A percentile compares a stretch with the other conserved stretches of the same genome.
These are phyloP conservation scores for Pimephales promelas DNA, from an alignment of 2,113 vertebrate species.

Conservation along the genomic window DNA sequence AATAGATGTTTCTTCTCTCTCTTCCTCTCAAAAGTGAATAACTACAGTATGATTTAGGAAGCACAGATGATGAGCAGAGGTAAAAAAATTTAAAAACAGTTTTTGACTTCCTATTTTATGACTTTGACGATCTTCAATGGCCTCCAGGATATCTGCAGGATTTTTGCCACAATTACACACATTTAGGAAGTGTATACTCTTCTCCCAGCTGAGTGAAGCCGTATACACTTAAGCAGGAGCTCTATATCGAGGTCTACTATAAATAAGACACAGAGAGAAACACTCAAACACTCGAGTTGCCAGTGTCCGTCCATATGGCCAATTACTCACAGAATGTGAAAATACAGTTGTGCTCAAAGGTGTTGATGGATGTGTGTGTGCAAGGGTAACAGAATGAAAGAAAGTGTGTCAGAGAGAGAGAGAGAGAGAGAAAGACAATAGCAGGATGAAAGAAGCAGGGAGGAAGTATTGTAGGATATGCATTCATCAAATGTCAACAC, in stretches of 20 bases:
- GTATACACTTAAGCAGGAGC: not conserved
- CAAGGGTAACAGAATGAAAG: conserved; percentile 5
- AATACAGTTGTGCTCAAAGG: conserved; percentile 2
- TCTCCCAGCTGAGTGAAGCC: not conserved
- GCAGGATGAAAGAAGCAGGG: not conserved
- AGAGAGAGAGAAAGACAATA: not conserved
- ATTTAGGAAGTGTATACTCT: not conserved
- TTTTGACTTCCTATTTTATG: not conserved
- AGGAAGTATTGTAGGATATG: conserved; percentile 9
- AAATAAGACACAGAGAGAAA: conserved; percentile 18
- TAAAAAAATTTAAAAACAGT: not conserved
- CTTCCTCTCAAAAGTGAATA: not conserved
- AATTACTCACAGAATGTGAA: conserved; percentile 34
- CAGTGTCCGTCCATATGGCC: conserved; percentile 19
- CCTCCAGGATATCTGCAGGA: not conserved
- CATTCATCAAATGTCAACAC: conserved; percentile 52
- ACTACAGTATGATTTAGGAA: not conserved
- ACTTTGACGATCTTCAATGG: not conserved
- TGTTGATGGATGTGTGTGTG: conserved; percentile 1
- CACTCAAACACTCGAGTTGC: not conserved
- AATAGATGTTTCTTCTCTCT: not conserved
- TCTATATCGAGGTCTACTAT: conserved; percentile 27
- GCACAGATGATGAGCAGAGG: not conserved
- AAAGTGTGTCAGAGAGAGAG: conserved; percentile 7
- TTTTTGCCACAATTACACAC: not conserved